These are phyloP conservation scores for Lepisosteus oculatus DNA, from an alignment of 2,113 vertebrate genomes.

Conservation along the genomic window DNA sequence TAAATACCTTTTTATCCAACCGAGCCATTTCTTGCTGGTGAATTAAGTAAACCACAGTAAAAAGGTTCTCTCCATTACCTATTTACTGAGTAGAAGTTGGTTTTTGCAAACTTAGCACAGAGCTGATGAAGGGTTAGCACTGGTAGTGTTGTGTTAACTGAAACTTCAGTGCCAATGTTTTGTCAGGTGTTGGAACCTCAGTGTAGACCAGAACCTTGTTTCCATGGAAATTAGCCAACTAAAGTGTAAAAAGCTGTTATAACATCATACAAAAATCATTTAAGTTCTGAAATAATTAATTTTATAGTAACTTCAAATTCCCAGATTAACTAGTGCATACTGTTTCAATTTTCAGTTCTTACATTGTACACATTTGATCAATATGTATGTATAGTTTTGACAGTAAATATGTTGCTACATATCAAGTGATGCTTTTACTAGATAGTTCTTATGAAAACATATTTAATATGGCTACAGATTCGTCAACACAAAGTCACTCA, in stretches of 20 bases:
- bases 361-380: too few relatives aligned
- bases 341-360: not conserved
- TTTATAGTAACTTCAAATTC: conserved; percentile 35
- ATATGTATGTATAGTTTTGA: too few relatives aligned
- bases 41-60: conserved; percentile 21
- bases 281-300: conserved; percentile 35
- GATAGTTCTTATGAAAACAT: too few relatives aligned
- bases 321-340: conserved; percentile 39
- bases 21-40: not conserved
- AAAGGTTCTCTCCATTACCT: conserved; percentile 31
- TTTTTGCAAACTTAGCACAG: conserved; percentile 40
- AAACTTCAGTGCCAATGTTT: conserved; percentile 67
- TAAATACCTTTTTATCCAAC: not conserved
- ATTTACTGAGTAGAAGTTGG: conserved; percentile 44
- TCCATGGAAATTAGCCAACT: conserved; percentile 57
- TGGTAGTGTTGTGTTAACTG: conserved; percentile 58
- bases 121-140: conserved; percentile 54
- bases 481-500: too few relatives aligned
- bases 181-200: conserved; percentile 71
- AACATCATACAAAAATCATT: conserved; percentile 38
- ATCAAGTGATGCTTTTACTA: too few relatives aligned
- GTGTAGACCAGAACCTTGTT: conserved; percentile 52
- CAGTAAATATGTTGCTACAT: too few relatives aligned
- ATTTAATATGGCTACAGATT: too few relatives aligned
- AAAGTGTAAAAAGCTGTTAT: conserved; percentile 45